phyloP scores from a whole-genome alignment of 2,888 invertebrate species.

The Dioctria rufipes region DNA sequence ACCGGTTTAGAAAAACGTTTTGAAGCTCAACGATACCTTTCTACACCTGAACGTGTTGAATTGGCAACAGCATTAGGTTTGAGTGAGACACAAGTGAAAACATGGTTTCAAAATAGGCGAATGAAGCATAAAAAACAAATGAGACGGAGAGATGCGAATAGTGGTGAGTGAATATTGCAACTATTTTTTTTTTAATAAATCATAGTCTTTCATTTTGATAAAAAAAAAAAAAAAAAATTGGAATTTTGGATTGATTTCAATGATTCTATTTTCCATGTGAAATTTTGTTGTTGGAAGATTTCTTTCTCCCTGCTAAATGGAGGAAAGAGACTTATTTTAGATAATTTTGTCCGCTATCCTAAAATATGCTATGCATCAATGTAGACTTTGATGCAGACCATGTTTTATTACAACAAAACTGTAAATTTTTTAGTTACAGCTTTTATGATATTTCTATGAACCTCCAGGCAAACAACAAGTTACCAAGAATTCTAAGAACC shows the following conservation, averaged over 20 bases:
- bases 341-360: too few species aligned
- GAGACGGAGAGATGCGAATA: slow-evolving; percentile 69
- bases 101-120: slow-evolving; percentile 92
- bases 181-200: not conserved
- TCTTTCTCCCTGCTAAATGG: too few species aligned
- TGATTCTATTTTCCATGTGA: too few species aligned
- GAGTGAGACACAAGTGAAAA: slow-evolving; percentile 97
- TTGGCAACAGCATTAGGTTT: slow-evolving; percentile 92
- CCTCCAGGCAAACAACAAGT: too few species aligned
- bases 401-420: too few species aligned
- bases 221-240: not conserved
- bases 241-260: not conserved
- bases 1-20: slow-evolving; percentile 94
- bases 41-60: slow-evolving; percentile 96
- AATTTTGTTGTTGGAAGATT: too few species aligned
- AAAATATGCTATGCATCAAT: too few species aligned
- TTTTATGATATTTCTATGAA: too few species aligned
- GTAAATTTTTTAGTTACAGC: too few species aligned
- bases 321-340: too few species aligned
- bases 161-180: slow-evolving; percentile 65
- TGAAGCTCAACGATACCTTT: slow-evolving; percentile 94
- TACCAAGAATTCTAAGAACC: too few species aligned
- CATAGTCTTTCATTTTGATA: not conserved
- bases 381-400: too few species aligned
- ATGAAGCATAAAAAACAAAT: slow-evolving; percentile 98